Conservation (phyloP, 2,888 invertebrate genomes). For the Caenorhabditis virilis region DNA sequence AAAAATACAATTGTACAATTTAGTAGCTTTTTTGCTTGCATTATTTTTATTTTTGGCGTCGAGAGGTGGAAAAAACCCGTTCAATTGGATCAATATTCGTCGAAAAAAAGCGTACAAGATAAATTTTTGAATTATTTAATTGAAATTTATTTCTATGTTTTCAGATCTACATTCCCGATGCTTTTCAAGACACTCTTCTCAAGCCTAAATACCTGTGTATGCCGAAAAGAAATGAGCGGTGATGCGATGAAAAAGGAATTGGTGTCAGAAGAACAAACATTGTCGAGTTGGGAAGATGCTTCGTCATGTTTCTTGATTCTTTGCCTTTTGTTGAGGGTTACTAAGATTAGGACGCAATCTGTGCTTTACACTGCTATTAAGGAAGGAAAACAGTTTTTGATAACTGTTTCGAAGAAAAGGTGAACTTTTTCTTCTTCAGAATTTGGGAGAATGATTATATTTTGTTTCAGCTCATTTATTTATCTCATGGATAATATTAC, state of each 20-base stretch:
- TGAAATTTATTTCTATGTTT: slow-evolving; percentile 1
- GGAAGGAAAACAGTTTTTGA: slow-evolving; percentile 47
- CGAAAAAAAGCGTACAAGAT: neutral
- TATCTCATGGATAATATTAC: slow-evolving; percentile 35
- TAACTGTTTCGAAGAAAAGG: slow-evolving; percentile 38
- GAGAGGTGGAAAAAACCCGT: too few species aligned
- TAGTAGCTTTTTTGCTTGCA: too few species aligned
- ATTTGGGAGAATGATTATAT: neutral
- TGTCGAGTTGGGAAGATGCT: slow-evolving; percentile 35
- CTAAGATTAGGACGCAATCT: slow-evolving; percentile 29
- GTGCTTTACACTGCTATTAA: slow-evolving; percentile 38
- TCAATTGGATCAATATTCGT: too few species aligned
- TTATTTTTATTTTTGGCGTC: too few species aligned
- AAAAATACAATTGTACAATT: too few species aligned
- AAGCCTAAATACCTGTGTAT: slow-evolving; percentile 15
- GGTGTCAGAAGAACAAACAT: slow-evolving; percentile 13
- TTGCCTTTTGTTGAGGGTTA: slow-evolving; percentile 40
- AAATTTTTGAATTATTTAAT: neutral
- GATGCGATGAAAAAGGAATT: slow-evolving; percentile 7
- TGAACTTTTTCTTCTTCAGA: neutral
- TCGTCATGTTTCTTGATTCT: slow-evolving; percentile 41
- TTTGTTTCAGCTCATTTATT: slow-evolving; percentile 36
- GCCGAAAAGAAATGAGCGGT: slow-evolving; percentile 12
- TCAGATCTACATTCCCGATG: slow-evolving; percentile 34
- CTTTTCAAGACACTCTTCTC: slow-evolving; percentile 45